A percentile compares a stretch with the other conserved stretches of the same genome.
Evolutionary conservation across 2,888 invertebrate species (phyloP).

Genomic region (Thera obeliscata): DNA sequence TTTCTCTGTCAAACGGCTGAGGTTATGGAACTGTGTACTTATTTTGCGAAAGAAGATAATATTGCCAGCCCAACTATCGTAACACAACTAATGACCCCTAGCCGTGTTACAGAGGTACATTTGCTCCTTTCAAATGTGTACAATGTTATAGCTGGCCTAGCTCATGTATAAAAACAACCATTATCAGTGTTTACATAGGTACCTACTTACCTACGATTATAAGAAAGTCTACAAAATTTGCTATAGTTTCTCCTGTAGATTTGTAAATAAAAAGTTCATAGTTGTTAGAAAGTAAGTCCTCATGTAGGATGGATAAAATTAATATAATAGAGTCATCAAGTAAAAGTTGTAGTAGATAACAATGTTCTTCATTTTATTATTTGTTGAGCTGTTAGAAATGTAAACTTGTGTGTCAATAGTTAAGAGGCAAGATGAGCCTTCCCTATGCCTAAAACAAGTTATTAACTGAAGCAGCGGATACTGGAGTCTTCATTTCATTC

Average conservation of each 20-base stretch:
- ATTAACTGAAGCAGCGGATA: not conserved
- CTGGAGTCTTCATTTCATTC: not conserved
- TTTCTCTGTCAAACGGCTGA: constrained; percentile 72
- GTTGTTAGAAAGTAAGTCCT: not conserved
- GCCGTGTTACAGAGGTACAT: constrained; percentile 72
- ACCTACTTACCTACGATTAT: constrained; percentile 43
- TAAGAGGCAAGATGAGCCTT: constrained; percentile 1
- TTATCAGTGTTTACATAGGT: constrained; percentile 69
- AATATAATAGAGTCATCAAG: not conserved
- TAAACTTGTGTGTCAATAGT: constrained; percentile 4
- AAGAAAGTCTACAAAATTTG: constrained; percentile 25
- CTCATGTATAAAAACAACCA: constrained; percentile 65
- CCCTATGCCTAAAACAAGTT: not conserved
- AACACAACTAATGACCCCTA: constrained; percentile 77
- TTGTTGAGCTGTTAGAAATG: constrained; percentile 4
- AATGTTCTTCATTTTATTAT: constrained; percentile 10
- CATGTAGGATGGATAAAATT: not conserved
- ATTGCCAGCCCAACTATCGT: constrained; percentile 67
- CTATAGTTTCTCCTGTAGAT: not conserved
- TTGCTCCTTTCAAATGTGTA: constrained; percentile 45
- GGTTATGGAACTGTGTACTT: constrained; percentile 80
- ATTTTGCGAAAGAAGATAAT: constrained; percentile 74
- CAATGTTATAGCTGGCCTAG: constrained; percentile 34
- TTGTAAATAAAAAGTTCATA: not conserved
- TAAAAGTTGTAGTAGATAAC: constrained; percentile 6